Conservation (phyloP, 2,113 vertebrate genomes). For the Elephas maximus region DNA sequence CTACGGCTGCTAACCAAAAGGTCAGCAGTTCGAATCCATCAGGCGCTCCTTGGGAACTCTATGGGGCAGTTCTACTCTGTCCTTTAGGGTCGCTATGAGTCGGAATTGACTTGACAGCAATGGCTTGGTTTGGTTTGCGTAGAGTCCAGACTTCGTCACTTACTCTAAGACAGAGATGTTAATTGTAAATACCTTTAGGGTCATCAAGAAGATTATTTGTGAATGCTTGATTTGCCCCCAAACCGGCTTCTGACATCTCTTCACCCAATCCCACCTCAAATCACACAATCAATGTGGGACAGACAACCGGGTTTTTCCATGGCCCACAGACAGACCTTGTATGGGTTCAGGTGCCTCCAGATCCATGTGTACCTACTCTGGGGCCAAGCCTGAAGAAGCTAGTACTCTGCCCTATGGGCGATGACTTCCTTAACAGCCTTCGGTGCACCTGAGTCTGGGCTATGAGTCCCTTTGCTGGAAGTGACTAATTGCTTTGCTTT, state of each 20-base stretch:
- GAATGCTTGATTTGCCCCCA: not conserved
- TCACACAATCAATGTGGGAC: not conserved
- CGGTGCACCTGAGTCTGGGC: fast-evolving
- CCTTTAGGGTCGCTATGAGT: no score
- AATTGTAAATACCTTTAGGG: not conserved
- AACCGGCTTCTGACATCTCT: not conserved
- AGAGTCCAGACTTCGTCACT: not conserved
- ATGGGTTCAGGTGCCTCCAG: not conserved
- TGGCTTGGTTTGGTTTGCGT: not conserved
- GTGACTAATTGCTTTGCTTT: slow-evolving; percentile 6
- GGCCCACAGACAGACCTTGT: not conserved
- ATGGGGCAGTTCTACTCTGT: no score
- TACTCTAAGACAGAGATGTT: not conserved
- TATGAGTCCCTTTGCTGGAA: not conserved
- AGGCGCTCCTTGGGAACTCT: no score
- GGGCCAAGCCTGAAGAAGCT: not conserved
- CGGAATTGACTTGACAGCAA: no score
- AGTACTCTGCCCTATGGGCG: not conserved
- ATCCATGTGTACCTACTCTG: no score
- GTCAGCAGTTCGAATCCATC: no score
- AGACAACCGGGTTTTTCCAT: not conserved
- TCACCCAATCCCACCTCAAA: not conserved
- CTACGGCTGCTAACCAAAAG: no score
- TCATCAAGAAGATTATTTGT: not conserved
- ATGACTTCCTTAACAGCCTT: not conserved